Evolutionary conservation across 2,113 vertebrate species (phyloP).

Genomic region (Oceanodroma tethys): DNA sequence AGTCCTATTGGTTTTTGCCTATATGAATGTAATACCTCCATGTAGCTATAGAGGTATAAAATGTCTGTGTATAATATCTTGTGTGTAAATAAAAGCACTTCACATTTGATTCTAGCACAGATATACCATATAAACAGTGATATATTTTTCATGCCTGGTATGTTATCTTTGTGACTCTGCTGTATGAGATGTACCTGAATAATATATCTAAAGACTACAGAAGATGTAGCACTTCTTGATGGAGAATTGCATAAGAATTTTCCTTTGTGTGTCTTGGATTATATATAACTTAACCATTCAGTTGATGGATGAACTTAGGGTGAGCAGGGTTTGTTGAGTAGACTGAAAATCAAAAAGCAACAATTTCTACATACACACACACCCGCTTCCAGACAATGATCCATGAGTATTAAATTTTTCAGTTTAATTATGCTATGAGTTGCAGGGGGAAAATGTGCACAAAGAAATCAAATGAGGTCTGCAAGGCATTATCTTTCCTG

Average conservation of each 20-base stretch:
- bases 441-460: not conserved
- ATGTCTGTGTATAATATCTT: not conserved
- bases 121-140: not conserved
- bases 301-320: conserved; percentile 35
- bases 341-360: conserved; percentile 32
- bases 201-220: not conserved
- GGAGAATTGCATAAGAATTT: not conserved
- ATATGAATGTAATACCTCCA: not conserved
- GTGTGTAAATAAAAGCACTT: not conserved
- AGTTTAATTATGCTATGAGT: conserved; percentile 36
- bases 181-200: not conserved
- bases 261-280: not conserved
- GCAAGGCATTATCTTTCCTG: not conserved
- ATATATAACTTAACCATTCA: not conserved
- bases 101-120: not conserved
- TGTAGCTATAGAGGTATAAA: not conserved
- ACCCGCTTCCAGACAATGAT: not conserved
- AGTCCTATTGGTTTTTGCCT: not conserved
- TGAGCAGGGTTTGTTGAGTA: not conserved
- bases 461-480: conserved; percentile 1
- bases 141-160: not conserved
- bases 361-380: not conserved
- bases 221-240: not conserved
- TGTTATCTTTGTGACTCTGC: not conserved
- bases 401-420: conserved; percentile 19